Percentiles rank a stretch among this genome's conserved stretches.
Conservation (phyloP, 2,888 invertebrate species). For the Cheiracanthium punctorium region DNA sequence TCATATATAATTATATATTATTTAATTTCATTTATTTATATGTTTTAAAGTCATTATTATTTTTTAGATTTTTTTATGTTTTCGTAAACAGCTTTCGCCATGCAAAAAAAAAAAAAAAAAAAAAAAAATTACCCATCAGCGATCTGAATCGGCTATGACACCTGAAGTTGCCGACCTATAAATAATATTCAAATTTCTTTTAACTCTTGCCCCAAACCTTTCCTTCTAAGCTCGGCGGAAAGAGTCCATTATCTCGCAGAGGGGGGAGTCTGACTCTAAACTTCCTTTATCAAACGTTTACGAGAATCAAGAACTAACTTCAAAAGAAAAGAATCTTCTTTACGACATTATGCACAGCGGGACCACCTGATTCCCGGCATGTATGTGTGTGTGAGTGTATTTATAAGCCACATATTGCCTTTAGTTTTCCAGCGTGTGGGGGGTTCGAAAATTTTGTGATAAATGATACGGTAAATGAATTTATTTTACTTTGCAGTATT, state of each 20-base stretch:
- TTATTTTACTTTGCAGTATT: neutral
- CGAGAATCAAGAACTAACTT: constrained; percentile 17
- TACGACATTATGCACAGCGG: constrained; percentile 10
- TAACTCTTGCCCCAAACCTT: constrained; percentile 30
- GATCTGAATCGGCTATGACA: no score
- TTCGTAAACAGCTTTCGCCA: no score
- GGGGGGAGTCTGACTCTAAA: constrained; percentile 60
- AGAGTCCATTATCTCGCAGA: constrained; percentile 62
- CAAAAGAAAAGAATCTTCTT: neutral
- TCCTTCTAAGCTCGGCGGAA: constrained; percentile 44
- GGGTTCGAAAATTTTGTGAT: neutral
- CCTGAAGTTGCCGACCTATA: constrained; percentile 33
- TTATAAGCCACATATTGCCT: neutral
- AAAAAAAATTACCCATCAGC: no score
- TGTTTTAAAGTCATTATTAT: no score
- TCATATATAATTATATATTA: no score
- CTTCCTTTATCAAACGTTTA: constrained; percentile 68
- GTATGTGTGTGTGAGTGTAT: neutral
- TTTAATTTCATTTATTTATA: no score
- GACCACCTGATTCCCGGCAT: neutral
- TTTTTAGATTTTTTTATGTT: no score
- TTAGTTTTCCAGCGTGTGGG: neutral
- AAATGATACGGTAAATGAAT: neutral
- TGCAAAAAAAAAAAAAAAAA: no score
- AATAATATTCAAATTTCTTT: constrained; percentile 59